Conservation (phyloP, 2,888 invertebrate genomes). For the Standfussiana lucernea region DNA sequence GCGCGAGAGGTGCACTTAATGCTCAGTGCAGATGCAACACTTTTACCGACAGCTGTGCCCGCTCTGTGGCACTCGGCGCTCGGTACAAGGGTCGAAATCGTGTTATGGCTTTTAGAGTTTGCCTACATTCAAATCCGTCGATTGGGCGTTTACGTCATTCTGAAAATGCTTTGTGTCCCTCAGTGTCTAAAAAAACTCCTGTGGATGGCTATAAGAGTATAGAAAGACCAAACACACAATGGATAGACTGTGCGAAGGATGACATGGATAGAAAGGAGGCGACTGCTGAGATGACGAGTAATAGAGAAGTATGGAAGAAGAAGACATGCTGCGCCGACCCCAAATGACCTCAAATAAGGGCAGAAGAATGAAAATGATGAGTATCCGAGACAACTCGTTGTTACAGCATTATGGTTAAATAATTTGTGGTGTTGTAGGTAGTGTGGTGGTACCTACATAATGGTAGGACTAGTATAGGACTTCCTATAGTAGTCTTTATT, state of each 20-base stretch:
- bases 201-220: not conserved
- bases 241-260: not conserved
- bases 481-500: not conserved
- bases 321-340: not conserved
- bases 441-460: not conserved
- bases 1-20: conserved; percentile 40
- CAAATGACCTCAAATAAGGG: not conserved
- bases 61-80: not conserved
- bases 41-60: not conserved
- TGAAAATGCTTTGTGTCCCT: not conserved
- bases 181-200: not conserved
- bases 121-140: not conserved
- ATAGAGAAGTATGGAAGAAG: not conserved
- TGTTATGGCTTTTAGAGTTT: conserved; percentile 7
- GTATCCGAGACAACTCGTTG: not conserved
- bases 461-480: not conserved
- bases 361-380: not conserved
- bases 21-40: conserved; percentile 37
- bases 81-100: not conserved
- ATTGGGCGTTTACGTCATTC: not conserved
- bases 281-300: not conserved
- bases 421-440: not conserved
- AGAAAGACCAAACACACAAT: not conserved
- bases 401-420: not conserved
- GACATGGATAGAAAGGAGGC: not conserved